phyloP scores from a whole-genome alignment of 2,797 vertebrate genomes.

The Hydrolagus colliei region DNA sequence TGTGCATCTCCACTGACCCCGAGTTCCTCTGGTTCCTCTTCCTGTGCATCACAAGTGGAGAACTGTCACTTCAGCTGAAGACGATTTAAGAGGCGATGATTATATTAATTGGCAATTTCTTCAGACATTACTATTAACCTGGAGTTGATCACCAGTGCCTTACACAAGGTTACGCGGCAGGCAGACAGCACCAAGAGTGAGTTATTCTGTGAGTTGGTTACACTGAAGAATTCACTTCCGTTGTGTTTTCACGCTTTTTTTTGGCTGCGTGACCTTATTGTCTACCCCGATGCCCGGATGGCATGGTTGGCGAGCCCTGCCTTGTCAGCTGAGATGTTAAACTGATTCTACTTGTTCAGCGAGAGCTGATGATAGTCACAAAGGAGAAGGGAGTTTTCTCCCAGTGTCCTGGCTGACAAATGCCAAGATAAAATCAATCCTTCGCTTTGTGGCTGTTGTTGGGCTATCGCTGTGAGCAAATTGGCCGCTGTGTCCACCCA shows the following conservation, averaged over 20 bases:
- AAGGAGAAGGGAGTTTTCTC: too few species aligned
- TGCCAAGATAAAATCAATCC: too few species aligned
- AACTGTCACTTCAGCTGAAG: not conserved
- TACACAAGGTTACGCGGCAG: not conserved
- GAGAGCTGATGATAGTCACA: too few species aligned
- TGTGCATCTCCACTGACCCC: not conserved
- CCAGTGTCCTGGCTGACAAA: too few species aligned
- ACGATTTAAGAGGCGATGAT: not conserved
- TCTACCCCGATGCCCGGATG: too few species aligned
- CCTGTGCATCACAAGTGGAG: not conserved
- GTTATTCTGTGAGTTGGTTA: not conserved
- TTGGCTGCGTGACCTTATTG: not conserved
- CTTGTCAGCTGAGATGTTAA: too few species aligned
- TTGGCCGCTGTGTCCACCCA: too few species aligned
- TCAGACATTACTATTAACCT: not conserved
- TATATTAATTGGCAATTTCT: slow-evolving; percentile 12
- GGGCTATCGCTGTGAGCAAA: too few species aligned
- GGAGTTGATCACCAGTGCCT: not conserved
- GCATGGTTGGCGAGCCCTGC: too few species aligned
- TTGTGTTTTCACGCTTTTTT: not conserved
- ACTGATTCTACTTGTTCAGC: too few species aligned
- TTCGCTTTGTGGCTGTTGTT: too few species aligned
- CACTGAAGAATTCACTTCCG: not conserved
- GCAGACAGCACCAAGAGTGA: not conserved
- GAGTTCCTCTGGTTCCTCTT: not conserved